Percentiles rank a stretch among this genome's conserved stretches.
Evolutionary conservation across 2,113 vertebrate genomes (phyloP).

Genomic region (human): DNA sequence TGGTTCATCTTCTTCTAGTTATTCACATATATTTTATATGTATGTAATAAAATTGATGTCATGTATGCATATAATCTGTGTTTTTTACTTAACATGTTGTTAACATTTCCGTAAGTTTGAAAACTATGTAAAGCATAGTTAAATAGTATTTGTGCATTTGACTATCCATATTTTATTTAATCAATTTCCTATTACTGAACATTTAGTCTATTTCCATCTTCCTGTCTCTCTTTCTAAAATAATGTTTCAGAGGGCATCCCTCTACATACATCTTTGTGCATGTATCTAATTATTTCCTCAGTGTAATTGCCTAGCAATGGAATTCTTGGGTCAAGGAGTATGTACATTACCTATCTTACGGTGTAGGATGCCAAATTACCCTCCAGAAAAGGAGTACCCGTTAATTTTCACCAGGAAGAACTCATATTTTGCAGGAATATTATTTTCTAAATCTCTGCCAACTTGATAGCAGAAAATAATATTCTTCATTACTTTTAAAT

Average conservation of each 20-base stretch:
- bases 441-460: slow-evolving; percentile 6
- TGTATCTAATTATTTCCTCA: slow-evolving; percentile 1
- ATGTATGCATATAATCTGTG: neutral
- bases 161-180: neutral
- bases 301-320: neutral
- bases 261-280: neutral
- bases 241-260: neutral
- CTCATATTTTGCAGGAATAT: neutral
- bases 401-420: slow-evolving; percentile 24
- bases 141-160: neutral
- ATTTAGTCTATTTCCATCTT: neutral
- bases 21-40: slow-evolving; percentile 17
- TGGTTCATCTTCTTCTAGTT: neutral
- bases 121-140: neutral
- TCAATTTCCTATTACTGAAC: neutral
- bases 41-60: slow-evolving; percentile 17
- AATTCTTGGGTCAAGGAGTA: slow-evolving; percentile 11
- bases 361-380: neutral
- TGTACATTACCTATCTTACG: neutral
- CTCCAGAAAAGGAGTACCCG: neutral
- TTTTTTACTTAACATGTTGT: slow-evolving; percentile 46
- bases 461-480: neutral
- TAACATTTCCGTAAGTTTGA: slow-evolving; percentile 23
- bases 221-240: neutral
- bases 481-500: neutral